These are phyloP conservation scores for Chroicocephalus ridibundus DNA, from an alignment of 2,113 vertebrate genomes.

Conservation along the genomic window DNA sequence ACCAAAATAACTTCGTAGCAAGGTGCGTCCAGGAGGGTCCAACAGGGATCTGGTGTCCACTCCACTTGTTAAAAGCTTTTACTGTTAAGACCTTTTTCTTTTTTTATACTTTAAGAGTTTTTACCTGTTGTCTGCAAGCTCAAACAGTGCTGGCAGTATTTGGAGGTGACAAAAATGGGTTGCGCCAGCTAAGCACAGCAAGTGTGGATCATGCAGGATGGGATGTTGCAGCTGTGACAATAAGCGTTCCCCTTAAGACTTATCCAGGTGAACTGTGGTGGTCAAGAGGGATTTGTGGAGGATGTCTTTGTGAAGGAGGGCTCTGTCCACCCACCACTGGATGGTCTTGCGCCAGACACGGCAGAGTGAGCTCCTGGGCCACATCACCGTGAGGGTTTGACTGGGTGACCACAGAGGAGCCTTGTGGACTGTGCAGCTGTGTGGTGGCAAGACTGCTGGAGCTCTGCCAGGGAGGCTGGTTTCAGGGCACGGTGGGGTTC, in stretches of 20 bases:
- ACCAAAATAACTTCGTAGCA: not conserved
- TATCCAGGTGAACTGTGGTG: not conserved
- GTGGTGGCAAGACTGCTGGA: not conserved
- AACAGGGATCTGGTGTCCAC: not conserved
- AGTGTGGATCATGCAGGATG: accelerated
- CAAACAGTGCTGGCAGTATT: not conserved
- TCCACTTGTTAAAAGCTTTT: not conserved
- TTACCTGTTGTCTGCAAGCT: not conserved
- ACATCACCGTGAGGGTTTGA: not conserved
- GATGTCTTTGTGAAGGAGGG: not conserved
- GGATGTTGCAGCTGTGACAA: not conserved
- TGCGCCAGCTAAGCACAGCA: not conserved
- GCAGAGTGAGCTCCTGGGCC: not conserved
- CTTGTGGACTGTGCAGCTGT: not conserved
- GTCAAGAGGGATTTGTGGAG: not conserved
- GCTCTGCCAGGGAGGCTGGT: not conserved
- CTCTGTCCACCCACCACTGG: not conserved
- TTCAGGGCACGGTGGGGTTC: not conserved
- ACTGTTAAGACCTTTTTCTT: not conserved
- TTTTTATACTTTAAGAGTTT: not conserved
- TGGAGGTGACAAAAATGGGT: not conserved
- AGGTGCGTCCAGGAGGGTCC: not conserved
- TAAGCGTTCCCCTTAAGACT: not conserved
- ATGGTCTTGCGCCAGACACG: not conserved
- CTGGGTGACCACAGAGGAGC: not conserved